Conservation (phyloP, 2,113 vertebrate species). For the Promerops cafer region DNA sequence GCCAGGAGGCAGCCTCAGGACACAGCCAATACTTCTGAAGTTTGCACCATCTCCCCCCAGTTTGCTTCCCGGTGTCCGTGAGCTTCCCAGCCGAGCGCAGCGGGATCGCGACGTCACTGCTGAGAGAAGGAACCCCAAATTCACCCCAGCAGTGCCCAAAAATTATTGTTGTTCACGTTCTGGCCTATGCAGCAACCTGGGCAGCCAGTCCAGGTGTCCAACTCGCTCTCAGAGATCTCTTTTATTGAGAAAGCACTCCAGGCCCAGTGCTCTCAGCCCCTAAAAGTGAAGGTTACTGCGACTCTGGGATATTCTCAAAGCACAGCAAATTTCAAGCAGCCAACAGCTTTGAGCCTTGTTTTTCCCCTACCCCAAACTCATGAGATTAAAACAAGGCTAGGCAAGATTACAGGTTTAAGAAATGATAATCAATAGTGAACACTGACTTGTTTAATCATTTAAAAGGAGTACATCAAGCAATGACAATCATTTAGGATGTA, state of each 20-base stretch:
- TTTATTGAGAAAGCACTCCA: not conserved
- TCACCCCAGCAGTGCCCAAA: not conserved
- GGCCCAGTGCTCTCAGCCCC: not conserved
- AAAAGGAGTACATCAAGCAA: not conserved
- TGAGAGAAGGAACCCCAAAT: not conserved
- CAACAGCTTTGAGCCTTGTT: not conserved
- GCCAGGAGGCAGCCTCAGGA: not conserved
- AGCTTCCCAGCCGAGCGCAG: not conserved
- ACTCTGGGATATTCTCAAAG: not conserved
- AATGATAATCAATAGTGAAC: not conserved
- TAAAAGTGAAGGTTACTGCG: not conserved
- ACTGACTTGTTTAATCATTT: not conserved
- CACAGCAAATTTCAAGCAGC: not conserved
- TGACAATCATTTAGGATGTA: not conserved
- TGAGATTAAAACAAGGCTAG: not conserved
- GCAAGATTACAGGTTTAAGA: not conserved
- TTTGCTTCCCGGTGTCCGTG: accelerated
- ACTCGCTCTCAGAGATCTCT: accelerated
- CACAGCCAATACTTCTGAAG: not conserved
- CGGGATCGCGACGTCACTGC: not conserved
- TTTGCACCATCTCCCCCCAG: not conserved
- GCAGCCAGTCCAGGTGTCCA: not conserved
- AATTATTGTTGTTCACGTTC: not conserved
- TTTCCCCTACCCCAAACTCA: not conserved
- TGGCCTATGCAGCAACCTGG: not conserved